Evolutionary conservation across 1,140 invertebrate species (phyloP).

Genomic region (Anthonomus grandis): DNA sequence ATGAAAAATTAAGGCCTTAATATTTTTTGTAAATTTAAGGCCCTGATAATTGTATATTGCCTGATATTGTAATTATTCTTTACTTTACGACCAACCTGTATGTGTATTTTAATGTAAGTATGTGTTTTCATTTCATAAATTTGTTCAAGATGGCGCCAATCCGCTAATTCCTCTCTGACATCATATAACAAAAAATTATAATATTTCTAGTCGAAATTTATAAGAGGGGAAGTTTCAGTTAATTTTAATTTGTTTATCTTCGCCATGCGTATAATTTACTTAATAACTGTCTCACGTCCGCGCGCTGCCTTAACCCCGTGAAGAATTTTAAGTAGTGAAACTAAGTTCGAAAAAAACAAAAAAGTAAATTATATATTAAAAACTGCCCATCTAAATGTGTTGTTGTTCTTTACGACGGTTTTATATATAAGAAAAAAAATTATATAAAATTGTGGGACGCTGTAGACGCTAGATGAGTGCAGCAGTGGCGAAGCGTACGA

Average conservation of each 20-base stretch:
- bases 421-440: not conserved
- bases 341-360: not conserved
- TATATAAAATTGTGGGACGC: not conserved
- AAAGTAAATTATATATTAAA: too few relatives aligned
- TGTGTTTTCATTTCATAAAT: not conserved
- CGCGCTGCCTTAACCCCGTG: slow-evolving; percentile 2
- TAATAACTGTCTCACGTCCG: not conserved
- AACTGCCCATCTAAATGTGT: too few relatives aligned
- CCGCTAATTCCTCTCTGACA: too few relatives aligned
- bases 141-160: not conserved
- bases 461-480: not conserved
- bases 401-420: not conserved
- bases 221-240: not conserved
- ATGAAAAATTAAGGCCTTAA: too few relatives aligned
- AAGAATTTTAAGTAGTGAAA: slow-evolving; percentile 2
- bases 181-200: too few relatives aligned
- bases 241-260: not conserved
- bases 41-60: too few relatives aligned
- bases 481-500: too few relatives aligned
- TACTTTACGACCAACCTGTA: too few relatives aligned
- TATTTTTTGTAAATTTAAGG: too few relatives aligned
- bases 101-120: too few relatives aligned
- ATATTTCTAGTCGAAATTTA: not conserved
- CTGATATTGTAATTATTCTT: too few relatives aligned
- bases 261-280: not conserved